phyloP scores from a whole-genome alignment of 2,888 invertebrate genomes.

The Synergus itoensis region DNA sequence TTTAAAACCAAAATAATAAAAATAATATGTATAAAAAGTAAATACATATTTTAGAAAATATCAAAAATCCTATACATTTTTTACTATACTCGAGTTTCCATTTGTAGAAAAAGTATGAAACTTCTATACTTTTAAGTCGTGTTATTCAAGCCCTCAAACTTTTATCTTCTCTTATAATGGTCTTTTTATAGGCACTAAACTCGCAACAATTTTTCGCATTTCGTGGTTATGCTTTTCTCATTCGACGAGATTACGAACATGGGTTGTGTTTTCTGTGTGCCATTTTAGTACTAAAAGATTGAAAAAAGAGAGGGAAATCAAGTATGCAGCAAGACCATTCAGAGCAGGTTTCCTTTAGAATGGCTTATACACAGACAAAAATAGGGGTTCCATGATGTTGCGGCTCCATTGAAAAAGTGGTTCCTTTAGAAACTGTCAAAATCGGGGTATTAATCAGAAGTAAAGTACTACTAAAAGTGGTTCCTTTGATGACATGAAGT shows the following conservation, averaged over 20 bases:
- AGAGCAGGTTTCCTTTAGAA: slow-evolving; percentile 47
- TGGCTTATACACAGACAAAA: no score
- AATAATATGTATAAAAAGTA: no score
- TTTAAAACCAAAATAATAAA: no score
- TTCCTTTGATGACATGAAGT: no score
- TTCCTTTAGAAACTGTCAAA: no score
- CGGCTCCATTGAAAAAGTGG: no score
- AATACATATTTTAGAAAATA: no score
- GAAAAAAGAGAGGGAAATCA: slow-evolving; percentile 34
- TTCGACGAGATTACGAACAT: slow-evolving; percentile 22
- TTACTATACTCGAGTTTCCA: not conserved
- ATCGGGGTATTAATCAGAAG: no score
- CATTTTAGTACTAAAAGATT: slow-evolving; percentile 33
- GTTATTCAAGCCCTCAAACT: not conserved
- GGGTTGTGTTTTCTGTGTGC: slow-evolving; percentile 34
- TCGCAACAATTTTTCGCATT: slow-evolving; percentile 16
- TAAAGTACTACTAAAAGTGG: no score
- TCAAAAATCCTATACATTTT: no score
- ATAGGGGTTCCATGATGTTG: no score
- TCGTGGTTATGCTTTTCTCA: slow-evolving; percentile 24
- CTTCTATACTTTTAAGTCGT: not conserved
- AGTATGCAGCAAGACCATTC: slow-evolving; percentile 44
- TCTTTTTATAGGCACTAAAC: slow-evolving; percentile 24
- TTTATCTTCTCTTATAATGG: not conserved
- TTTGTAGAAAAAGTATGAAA: not conserved